Percentiles rank a stretch among this genome's conserved stretches.
These are phyloP conservation scores for Alosa alosa DNA, from an alignment of 2,113 vertebrate genomes.

Conservation along the genomic window DNA sequence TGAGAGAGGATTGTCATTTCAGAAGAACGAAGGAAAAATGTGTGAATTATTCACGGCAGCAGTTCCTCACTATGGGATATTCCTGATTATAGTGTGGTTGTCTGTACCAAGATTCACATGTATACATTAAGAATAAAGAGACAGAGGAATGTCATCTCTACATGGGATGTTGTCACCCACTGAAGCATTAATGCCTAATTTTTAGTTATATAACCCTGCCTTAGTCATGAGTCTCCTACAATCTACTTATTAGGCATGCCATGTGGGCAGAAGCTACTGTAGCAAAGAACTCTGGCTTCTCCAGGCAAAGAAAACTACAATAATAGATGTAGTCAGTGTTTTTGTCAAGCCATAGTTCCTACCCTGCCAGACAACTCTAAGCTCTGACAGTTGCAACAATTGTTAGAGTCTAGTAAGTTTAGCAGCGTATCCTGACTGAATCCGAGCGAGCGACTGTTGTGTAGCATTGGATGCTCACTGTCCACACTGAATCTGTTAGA, in stretches of 20 bases:
- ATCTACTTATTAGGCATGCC: neutral
- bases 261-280: neutral
- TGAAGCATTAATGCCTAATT: neutral
- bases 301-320: neutral
- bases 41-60: neutral
- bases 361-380: neutral
- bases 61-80: neutral
- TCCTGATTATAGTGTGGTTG: neutral
- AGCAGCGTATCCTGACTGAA: too few relatives aligned
- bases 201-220: neutral
- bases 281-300: neutral
- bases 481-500: too few relatives aligned
- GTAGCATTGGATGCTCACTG: too few relatives aligned
- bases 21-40: neutral
- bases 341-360: neutral
- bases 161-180: neutral
- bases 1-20: neutral
- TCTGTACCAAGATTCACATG: neutral
- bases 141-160: neutral
- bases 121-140: neutral
- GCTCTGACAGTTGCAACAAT: neutral
- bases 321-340: slow-evolving; percentile 18
- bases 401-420: neutral
- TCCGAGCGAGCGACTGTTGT: too few relatives aligned
- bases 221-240: neutral